Conservation (phyloP, 1,140 invertebrate genomes). For the Lucilia sericata region DNA sequence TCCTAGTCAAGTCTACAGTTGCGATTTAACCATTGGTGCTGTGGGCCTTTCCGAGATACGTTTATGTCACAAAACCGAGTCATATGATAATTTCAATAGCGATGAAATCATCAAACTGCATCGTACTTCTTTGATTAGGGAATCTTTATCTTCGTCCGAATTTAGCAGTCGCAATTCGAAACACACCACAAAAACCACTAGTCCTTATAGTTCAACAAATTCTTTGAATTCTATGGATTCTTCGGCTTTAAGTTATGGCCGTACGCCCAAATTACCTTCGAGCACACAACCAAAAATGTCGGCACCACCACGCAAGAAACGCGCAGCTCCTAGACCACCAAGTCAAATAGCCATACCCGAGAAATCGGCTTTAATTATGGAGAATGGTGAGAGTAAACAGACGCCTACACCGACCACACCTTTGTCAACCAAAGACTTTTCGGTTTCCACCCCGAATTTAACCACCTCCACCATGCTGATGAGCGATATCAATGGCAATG, state of each 20-base stretch:
- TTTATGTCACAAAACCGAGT: constrained; percentile 64
- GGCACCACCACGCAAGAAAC: constrained; percentile 64
- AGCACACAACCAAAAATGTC: constrained; percentile 43
- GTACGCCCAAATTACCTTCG: constrained; percentile 48
- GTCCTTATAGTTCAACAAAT: constrained; percentile 66
- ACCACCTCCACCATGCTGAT: constrained; percentile 6
- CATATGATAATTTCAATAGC: constrained; percentile 62
- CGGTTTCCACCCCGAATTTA: constrained; percentile 65
- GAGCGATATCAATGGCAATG: constrained; percentile 35
- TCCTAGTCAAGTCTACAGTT: constrained; percentile 66
- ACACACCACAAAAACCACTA: constrained; percentile 64
- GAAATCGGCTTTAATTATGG: constrained; percentile 54
- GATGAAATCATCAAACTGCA: constrained; percentile 65
- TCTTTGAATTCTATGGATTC: constrained; percentile 67
- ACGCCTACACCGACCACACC: not conserved
- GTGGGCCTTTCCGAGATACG: constrained; percentile 66
- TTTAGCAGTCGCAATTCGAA: constrained; percentile 66
- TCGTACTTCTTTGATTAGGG: constrained; percentile 57
- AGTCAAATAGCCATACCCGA: constrained; percentile 63
- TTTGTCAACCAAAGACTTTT: constrained; percentile 58
- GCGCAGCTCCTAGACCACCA: constrained; percentile 62
- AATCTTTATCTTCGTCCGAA: constrained; percentile 66
- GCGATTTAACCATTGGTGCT: constrained; percentile 65
- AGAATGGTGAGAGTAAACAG: constrained; percentile 27
- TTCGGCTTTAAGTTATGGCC: constrained; percentile 58